Percentiles rank a stretch among this genome's conserved stretches.
phyloP scores from a whole-genome alignment of 2,888 invertebrate species.

The Ctenicera cuprea region DNA sequence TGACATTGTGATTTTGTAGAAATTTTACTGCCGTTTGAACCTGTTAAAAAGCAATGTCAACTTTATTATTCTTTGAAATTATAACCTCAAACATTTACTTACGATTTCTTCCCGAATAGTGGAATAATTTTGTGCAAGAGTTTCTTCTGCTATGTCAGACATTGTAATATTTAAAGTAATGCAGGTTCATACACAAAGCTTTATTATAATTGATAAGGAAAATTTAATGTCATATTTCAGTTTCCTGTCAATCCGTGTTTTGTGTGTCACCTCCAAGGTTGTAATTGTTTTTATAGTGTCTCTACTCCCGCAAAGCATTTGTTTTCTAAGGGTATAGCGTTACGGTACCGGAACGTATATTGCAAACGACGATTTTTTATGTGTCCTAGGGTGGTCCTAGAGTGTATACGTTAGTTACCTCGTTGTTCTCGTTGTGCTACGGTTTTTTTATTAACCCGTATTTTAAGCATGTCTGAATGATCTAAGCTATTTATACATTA shows the following conservation, averaged over 20 bases:
- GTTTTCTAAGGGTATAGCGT: no score
- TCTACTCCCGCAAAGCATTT: no score
- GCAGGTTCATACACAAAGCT: background rate
- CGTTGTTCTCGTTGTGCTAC: no score
- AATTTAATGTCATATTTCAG: conserved; percentile 13
- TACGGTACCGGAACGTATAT: no score
- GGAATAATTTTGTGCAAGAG: conserved; percentile 36
- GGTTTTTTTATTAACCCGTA: no score
- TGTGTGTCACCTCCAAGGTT: conserved; percentile 30
- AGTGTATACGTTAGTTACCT: no score
- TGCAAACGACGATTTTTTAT: no score
- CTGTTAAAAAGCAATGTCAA: conserved; percentile 74
- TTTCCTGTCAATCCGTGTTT: conserved; percentile 25
- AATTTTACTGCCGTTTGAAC: conserved; percentile 91
- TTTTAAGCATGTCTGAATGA: no score
- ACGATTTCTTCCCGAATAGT: conserved; percentile 57
- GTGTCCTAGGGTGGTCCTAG: no score
- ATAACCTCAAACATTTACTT: conserved; percentile 43
- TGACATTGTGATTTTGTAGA: conserved; percentile 89
- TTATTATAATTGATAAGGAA: conserved; percentile 12
- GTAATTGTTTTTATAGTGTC: no score
- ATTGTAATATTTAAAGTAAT: conserved; percentile 3
- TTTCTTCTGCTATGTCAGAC: conserved; percentile 15
- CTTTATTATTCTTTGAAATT: background rate
- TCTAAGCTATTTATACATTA: no score